Conservation (phyloP, 1,140 invertebrate species). For the Zaprionus ornatus region DNA sequence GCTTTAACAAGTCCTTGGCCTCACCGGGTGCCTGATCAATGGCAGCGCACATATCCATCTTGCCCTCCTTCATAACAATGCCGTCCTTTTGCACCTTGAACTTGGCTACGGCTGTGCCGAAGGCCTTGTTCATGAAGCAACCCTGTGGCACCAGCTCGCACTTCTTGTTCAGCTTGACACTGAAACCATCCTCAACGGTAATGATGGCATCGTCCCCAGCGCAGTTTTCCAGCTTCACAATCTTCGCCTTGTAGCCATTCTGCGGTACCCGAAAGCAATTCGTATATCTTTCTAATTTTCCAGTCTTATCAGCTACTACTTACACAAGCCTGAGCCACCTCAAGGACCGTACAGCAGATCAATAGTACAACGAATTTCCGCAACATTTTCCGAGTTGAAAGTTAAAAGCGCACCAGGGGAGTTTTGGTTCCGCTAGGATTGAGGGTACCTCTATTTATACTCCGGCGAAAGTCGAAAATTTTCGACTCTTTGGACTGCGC, state of each 20-base stretch:
- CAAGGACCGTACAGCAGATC: constrained; percentile 45
- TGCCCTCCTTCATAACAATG: constrained; percentile 77
- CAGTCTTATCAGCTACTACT: constrained; percentile 28
- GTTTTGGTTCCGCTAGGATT: constrained; percentile 16
- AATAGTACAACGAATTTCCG: constrained; percentile 42
- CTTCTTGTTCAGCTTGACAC: constrained; percentile 77
- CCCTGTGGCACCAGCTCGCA: constrained; percentile 76
- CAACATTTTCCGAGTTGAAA: constrained; percentile 50
- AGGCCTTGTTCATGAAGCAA: constrained; percentile 73
- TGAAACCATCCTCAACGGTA: constrained; percentile 60
- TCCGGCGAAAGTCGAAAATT: not conserved
- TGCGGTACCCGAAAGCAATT: constrained; percentile 17
- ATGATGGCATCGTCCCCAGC: constrained; percentile 69
- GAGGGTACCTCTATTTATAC: constrained; percentile 56
- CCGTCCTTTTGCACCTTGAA: constrained; percentile 76
- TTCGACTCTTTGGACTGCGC: constrained; percentile 24
- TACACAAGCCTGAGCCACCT: constrained; percentile 71
- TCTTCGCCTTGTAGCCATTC: constrained; percentile 81
- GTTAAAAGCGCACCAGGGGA: not conserved
- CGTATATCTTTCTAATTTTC: not conserved
- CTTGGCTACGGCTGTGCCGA: constrained; percentile 65
- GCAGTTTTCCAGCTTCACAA: constrained; percentile 78
- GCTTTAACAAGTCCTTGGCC: constrained; percentile 72
- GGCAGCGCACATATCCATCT: constrained; percentile 72
- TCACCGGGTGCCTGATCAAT: constrained; percentile 63